phyloP scores from a whole-genome alignment of 1,140 invertebrate genomes.

The Cherax destructor region DNA sequence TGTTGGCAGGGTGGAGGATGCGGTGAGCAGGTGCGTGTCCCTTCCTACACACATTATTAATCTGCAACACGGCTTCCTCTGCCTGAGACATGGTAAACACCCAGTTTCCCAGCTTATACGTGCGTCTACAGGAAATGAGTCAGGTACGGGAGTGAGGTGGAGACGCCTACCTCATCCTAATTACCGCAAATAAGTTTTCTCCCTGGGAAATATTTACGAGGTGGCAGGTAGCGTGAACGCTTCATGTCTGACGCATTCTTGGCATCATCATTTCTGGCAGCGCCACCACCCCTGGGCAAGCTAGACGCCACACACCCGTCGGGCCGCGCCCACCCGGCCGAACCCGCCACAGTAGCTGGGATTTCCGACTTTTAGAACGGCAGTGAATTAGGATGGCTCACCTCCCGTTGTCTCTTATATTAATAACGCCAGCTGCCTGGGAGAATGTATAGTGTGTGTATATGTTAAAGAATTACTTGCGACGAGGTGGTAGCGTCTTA shows the following conservation, averaged over 20 bases:
- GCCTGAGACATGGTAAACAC: too few species aligned
- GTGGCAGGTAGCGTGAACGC: slow-evolving; percentile 24
- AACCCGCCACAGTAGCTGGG: not conserved
- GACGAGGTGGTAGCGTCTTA: too few species aligned
- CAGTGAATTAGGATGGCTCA: not conserved
- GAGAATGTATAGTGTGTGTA: too few species aligned
- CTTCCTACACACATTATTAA: too few species aligned
- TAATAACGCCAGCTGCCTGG: too few species aligned
- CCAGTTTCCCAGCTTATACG: too few species aligned
- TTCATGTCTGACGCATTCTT: slow-evolving; percentile 14
- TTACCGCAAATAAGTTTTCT: not conserved
- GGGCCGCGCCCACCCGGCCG: not conserved
- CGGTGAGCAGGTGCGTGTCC: too few species aligned
- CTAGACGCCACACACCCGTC: not conserved
- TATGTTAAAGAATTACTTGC: too few species aligned
- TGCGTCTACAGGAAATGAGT: not conserved
- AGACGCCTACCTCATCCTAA: not conserved
- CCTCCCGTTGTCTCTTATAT: too few species aligned
- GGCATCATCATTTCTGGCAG: slow-evolving; percentile 7
- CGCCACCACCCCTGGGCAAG: not conserved
- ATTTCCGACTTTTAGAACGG: slow-evolving; percentile 8
- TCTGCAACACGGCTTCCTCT: too few species aligned
- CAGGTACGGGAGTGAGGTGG: not conserved
- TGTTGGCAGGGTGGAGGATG: not conserved
- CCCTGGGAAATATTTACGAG: slow-evolving; percentile 4